These are phyloP conservation scores for Carcharodon carcharias DNA, from an alignment of 2,797 vertebrate species.

Conservation along the genomic window DNA sequence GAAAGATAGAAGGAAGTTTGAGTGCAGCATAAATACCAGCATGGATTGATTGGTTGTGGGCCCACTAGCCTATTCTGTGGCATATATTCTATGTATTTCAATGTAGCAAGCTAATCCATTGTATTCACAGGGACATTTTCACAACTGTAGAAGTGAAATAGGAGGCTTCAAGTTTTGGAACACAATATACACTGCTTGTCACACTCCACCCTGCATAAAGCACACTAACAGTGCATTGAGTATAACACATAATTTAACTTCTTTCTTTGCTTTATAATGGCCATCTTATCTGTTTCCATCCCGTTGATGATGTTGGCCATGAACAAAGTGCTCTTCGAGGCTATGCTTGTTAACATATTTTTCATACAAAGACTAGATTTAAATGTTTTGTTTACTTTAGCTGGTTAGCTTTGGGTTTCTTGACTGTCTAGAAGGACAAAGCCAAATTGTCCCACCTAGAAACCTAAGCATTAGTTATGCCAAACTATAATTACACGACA, in stretches of 20 bases:
- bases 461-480: neutral
- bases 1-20: too few relatives aligned
- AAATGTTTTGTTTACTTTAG: neutral
- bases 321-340: neutral
- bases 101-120: neutral
- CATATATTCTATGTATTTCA: too few relatives aligned
- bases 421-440: neutral
- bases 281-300: neutral
- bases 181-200: neutral
- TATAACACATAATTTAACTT: neutral
- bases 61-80: too few relatives aligned
- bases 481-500: neutral
- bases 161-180: neutral
- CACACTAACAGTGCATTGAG: neutral
- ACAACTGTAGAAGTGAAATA: neutral
- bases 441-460: neutral
- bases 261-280: neutral
- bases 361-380: neutral
- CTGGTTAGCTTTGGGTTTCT: neutral
- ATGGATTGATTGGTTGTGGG: too few relatives aligned
- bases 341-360: neutral
- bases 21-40: too few relatives aligned
- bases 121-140: neutral
- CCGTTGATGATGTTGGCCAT: neutral
- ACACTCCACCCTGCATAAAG: neutral